Base-by-base conservation (phyloP, 2,797 vertebrate species). In the Microctenopoma steveboyesi region DNA sequence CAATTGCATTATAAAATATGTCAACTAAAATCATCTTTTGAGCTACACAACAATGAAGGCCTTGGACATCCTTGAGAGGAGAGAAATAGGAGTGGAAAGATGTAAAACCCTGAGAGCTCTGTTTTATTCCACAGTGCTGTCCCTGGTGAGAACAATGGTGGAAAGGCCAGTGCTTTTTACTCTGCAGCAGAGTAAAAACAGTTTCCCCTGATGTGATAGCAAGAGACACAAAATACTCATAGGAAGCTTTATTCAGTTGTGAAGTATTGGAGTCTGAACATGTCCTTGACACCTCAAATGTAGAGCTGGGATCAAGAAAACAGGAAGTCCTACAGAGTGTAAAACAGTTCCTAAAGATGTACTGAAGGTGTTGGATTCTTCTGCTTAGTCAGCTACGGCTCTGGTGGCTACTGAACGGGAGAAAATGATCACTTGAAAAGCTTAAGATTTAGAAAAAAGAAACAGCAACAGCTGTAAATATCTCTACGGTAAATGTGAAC, bases 211-310 rank as follows among this genome's bases (percentile, higher is more conserved):
- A 82, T 70, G 76, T 78, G 83, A 85, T 58, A 48, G 81, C 66
- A 46, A 77, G 71, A 80, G 86, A 89, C 77, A 78, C 64, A 63
- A 85, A 85, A 85, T 81, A 70, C 83, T 74, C 74, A 88, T 73
- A 76, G 79, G 78, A 64, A 56, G 55, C 82, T 79, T 76, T 45
- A 50, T 87, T 86, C 72, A 70, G 66, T 81, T 61, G 74, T 56
- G 68, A 37, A 55, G 65, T 51, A 86, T 59, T 90, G 82, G 86
- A 85, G 82, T 87, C 74, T 78, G 69, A 84, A 85, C 62, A 71
- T 82, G 69, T 75, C 77, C 56, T 72, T 66, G 62, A 70, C 55
- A 60, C 69, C 76, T 75, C 40, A 58, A 81, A 85, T 75, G 57
- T 64, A 78, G 75, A 77, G 72, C 62, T 72, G 63, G 63, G 40